Percentiles rank a stretch among this genome's conserved stretches.
Conservation (phyloP, 2,797 vertebrate species). For the Triplophysa bombifrons region DNA sequence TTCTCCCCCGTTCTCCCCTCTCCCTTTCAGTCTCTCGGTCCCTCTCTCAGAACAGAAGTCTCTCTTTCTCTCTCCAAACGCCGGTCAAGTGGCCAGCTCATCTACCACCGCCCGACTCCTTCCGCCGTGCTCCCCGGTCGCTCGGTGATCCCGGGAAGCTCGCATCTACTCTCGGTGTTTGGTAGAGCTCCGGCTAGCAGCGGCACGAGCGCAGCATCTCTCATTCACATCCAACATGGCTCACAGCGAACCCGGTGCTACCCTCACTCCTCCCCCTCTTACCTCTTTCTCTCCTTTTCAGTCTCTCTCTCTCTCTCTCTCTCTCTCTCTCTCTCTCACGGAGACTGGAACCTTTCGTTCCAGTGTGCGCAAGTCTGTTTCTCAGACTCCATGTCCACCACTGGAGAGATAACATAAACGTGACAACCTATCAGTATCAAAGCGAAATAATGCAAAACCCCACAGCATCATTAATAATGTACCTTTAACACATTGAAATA, state of each 20-base stretch:
- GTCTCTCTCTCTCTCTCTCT: conserved; percentile 68
- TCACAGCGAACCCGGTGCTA: conserved; percentile 81
- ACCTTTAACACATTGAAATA: not conserved
- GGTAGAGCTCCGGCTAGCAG: conserved; percentile 71
- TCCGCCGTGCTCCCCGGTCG: conserved; percentile 81
- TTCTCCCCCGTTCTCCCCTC: conserved; percentile 75
- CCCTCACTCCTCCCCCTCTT: conserved; percentile 76
- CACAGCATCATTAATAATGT: not conserved
- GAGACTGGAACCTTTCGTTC: conserved; percentile 75
- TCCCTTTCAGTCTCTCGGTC: conserved; percentile 65
- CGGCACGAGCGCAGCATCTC: conserved; percentile 78
- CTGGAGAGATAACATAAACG: conserved; percentile 63
- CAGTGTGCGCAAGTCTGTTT: conserved; percentile 72
- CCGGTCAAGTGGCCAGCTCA: conserved; percentile 75
- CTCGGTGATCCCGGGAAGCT: conserved; percentile 78
- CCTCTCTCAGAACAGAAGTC: conserved; percentile 47
- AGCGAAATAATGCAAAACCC: not conserved
- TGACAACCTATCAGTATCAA: conserved; percentile 4
- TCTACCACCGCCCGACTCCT: conserved; percentile 80
- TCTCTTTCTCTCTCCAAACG: conserved; percentile 65
- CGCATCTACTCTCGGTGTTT: conserved; percentile 81
- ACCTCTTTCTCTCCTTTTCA: conserved; percentile 63
- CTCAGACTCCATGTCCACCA: conserved; percentile 78
- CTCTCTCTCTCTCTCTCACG: conserved; percentile 61
- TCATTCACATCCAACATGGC: conserved; percentile 94